Percentiles rank a stretch among this genome's conserved stretches.
Evolutionary conservation across 2,113 vertebrate species (phyloP).

Genomic region (Lanius collurio): DNA sequence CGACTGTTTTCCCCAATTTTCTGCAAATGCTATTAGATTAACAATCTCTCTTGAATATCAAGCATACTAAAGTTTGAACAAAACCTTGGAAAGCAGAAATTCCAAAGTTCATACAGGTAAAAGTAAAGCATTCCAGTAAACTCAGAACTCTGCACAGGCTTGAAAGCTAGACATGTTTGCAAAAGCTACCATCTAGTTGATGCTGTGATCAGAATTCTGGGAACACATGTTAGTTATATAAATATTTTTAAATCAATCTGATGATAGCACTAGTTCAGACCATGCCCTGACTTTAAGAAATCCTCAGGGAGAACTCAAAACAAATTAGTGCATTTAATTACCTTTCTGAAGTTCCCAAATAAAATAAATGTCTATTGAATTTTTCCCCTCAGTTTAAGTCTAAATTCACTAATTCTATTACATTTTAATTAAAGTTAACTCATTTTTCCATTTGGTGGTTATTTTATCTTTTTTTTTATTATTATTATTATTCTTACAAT

Average conservation of each 20-base stretch:
- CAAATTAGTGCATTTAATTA: constrained; percentile 44
- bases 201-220: neutral
- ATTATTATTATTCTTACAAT: neutral
- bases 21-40: neutral
- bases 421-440: constrained; percentile 41
- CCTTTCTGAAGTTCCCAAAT: constrained; percentile 6
- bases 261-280: neutral
- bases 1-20: neutral
- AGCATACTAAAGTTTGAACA: neutral
- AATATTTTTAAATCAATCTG: constrained; percentile 16
- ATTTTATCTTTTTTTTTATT: neutral
- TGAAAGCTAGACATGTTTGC: neutral
- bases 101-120: neutral
- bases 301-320: neutral
- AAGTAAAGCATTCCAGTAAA: neutral
- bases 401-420: constrained; percentile 25
- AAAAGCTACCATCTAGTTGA: neutral
- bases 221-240: neutral
- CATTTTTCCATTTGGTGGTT: neutral
- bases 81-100: neutral
- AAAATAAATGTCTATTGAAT: constrained; percentile 35
- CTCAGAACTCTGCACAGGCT: neutral
- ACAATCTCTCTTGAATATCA: neutral
- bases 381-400: neutral
- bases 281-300: neutral